Evolutionary conservation across 2,888 invertebrate species (phyloP), one percentile per base, ranked within the genome.

Genomic region (Epirrhoe alternata): DNA sequence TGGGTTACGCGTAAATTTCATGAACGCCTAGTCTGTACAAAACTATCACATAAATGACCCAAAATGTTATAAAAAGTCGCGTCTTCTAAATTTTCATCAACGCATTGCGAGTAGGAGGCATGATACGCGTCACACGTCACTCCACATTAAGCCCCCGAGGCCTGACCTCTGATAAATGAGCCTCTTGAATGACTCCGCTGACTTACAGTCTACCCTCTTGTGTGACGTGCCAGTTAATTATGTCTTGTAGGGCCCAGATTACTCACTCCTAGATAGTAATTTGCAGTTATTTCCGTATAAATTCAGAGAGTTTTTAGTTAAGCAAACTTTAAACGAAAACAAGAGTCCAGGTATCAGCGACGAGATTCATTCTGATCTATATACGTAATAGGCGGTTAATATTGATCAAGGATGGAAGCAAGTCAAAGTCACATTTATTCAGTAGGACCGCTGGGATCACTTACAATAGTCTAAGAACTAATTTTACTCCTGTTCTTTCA

Each of bases 81-180:
- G 51, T 47, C 51, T 7, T n/a, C 51, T 16, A 51, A 30, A 50
- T 30, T 38, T n/a, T 38, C 24, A 16, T 59, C 30, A 51, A 55
- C 63, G 63, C 68, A 42, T 30, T 60, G 63, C 62, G 54, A 38
- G 61, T 57, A 50, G 47, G 55, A 51, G 59, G 60, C 66, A 53
- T 61, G 42, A 30, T 54, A 72, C 68, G 63, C 67, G 72, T 72
- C 64, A 74, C 70, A 58, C 58, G 76, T 74, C 76, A 74, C 72
- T 72, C 72, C 55, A 57, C 57, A 70, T 73, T 73, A 73, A 63
- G 69, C 72, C 70, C 71, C 60, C 54, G 69, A 60, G 71, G 71
- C 71, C 59, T 75, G 73, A 70, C 69, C 75, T 70, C 73, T 79
- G 79, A 79, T 79, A 74, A 79, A 79, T 76, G 77, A 77, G 72